Percentiles rank a stretch among this genome's conserved stretches.
These are phyloP conservation scores for Coranthus polyacanthus DNA, from an alignment of 2,797 vertebrate species.

Conservation along the genomic window DNA sequence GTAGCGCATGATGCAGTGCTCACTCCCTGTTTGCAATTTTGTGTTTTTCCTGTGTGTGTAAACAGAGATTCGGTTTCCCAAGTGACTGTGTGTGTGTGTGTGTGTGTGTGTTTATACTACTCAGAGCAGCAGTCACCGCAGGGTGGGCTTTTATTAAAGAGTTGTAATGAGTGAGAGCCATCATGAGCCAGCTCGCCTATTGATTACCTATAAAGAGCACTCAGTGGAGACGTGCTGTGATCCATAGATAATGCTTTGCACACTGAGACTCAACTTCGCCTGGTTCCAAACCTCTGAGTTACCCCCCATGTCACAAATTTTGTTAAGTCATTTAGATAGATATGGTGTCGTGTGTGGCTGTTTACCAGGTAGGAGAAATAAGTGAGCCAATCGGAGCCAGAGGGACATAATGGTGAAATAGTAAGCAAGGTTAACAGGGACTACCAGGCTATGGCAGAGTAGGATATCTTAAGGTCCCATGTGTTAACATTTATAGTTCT, in stretches of 20 bases:
- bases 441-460: no score
- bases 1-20: slow-evolving; percentile 9
- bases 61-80: slow-evolving; percentile 57
- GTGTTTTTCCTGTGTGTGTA: slow-evolving; percentile 47
- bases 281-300: slow-evolving; percentile 50
- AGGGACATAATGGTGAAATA: background rate
- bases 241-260: slow-evolving; percentile 81
- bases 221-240: slow-evolving; percentile 79
- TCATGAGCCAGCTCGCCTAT: slow-evolving; percentile 79
- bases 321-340: slow-evolving; percentile 50
- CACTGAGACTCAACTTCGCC: slow-evolving; percentile 61
- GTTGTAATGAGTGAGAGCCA: slow-evolving; percentile 83
- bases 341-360: slow-evolving; percentile 26
- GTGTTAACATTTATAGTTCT: no score
- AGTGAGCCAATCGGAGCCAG: slow-evolving; percentile 4
- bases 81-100: slow-evolving; percentile 34
- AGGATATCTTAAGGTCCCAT: no score
- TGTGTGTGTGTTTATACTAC: slow-evolving; percentile 52
- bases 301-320: slow-evolving; percentile 45
- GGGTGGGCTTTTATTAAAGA: slow-evolving; percentile 85
- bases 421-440: no score
- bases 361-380: slow-evolving; percentile 26
- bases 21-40: slow-evolving; percentile 35
- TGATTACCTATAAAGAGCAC: slow-evolving; percentile 84
- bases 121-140: slow-evolving; percentile 68